These are phyloP conservation scores for Lophotriccus pileatus DNA, from an alignment of 2,797 vertebrate species.

Conservation along the genomic window DNA sequence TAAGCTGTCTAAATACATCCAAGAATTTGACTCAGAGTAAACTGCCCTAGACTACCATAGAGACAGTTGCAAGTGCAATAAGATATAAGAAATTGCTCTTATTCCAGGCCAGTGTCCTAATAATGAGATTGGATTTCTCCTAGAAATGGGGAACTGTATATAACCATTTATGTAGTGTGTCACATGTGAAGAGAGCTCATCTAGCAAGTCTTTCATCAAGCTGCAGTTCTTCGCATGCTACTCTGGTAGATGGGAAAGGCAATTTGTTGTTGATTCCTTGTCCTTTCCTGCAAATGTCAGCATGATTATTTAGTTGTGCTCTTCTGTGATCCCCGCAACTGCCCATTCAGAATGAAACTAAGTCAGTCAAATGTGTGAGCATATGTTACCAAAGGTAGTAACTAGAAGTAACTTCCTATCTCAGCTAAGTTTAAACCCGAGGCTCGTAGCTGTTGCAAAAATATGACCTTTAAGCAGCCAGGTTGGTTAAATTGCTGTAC, in stretches of 20 bases:
- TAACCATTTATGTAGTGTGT: not conserved
- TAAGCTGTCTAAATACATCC: not conserved
- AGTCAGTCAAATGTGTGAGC: not conserved
- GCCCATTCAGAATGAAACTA: conserved; percentile 5
- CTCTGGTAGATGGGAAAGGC: not conserved
- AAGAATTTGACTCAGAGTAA: not conserved
- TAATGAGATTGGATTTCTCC: not conserved
- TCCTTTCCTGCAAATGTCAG: not conserved
- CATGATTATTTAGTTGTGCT: not conserved
- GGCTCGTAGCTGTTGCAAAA: not conserved
- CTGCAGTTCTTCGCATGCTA: accelerated
- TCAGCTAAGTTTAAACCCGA: not conserved
- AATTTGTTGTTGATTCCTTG: not conserved
- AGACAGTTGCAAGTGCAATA: not conserved
- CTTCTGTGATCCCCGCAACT: not conserved
- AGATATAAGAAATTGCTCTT: not conserved
- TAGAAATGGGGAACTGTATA: not conserved
- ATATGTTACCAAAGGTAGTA: not conserved
- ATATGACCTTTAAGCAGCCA: conserved; percentile 30
- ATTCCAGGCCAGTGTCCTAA: not conserved
- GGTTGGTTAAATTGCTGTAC: conserved; percentile 25
- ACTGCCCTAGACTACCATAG: not conserved
- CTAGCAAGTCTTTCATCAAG: not conserved
- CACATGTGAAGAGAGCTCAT: not conserved
- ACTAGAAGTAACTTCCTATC: not conserved